A percentile compares a stretch with the other conserved stretches of the same genome.
Evolutionary conservation across 2,113 vertebrate genomes (phyloP).

Genomic region (Oriolus oriolus): DNA sequence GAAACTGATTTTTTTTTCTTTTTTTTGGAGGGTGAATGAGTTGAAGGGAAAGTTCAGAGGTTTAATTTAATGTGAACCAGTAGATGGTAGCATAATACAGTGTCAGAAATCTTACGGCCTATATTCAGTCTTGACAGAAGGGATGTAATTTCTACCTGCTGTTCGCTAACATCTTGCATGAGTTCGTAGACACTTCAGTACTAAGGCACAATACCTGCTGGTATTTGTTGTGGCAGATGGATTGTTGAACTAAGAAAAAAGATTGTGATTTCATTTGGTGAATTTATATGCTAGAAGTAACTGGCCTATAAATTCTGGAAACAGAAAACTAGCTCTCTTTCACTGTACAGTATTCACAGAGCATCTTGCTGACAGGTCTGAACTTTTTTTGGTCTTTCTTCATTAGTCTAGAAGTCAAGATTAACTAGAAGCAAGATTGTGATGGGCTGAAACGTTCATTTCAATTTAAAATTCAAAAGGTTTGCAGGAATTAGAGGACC

Average conservation of each 20-base stretch:
- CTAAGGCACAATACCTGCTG: background rate
- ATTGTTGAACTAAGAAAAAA: background rate
- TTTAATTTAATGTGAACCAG: background rate
- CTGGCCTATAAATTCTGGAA: background rate
- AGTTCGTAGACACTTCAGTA: background rate
- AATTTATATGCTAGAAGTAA: no score
- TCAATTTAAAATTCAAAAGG: background rate
- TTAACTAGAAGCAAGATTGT: background rate
- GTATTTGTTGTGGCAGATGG: background rate
- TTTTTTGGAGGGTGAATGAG: background rate
- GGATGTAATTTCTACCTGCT: background rate
- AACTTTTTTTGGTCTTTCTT: background rate
- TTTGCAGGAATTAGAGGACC: background rate
- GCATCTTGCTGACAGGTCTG: background rate
- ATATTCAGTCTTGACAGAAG: background rate
- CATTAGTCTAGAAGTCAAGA: background rate
- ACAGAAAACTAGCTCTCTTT: background rate
- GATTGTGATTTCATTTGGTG: background rate
- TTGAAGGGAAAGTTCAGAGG: background rate
- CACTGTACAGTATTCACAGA: background rate
- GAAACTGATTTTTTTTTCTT: background rate
- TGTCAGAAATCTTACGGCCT: background rate
- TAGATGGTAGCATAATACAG: conserved; percentile 50
- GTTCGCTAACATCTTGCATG: background rate
- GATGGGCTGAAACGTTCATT: background rate